Percentiles rank a stretch among this genome's conserved stretches.
Evolutionary conservation across 2,888 invertebrate species (phyloP).

Genomic region (Frankliniella intonsa): DNA sequence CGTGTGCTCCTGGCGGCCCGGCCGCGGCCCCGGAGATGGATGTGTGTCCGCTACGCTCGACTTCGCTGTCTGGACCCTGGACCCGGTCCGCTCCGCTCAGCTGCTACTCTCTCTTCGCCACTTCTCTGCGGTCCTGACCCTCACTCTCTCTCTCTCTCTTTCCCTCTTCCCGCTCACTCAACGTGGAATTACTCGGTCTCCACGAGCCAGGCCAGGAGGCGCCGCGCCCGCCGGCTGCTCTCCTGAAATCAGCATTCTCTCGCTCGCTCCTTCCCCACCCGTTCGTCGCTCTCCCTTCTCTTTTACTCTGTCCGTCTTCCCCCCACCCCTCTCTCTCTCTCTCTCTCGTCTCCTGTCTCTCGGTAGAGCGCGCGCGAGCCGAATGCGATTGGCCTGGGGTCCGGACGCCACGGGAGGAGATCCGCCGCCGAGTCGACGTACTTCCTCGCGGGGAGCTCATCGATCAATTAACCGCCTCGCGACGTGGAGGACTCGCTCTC

Average conservation of each 20-base stretch:
- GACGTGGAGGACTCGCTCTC: slow-evolving; percentile 27
- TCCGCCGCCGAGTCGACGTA: too few species aligned
- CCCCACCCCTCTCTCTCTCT: background rate
- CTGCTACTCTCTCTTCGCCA: background rate
- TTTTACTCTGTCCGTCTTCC: background rate
- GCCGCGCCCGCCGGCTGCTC: too few species aligned
- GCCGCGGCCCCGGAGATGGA: background rate
- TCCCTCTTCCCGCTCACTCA: background rate
- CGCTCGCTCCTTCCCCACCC: too few species aligned
- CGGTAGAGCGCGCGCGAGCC: too few species aligned
- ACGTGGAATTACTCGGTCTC: background rate
- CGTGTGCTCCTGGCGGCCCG: background rate
- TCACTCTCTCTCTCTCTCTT: background rate
- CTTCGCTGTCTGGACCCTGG: background rate
- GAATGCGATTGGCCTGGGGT: too few species aligned
- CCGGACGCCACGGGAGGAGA: too few species aligned
- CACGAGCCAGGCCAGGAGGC: background rate
- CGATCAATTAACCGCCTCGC: background rate
- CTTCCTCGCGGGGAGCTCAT: background rate
- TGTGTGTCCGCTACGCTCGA: background rate
- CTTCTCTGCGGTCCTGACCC: background rate
- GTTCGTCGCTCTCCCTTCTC: background rate
- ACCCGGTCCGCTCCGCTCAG: background rate
- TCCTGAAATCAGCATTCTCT: too few species aligned
- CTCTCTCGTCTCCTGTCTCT: background rate